Evolutionary conservation across 2,113 vertebrate genomes (phyloP).

Genomic region (Xiphophorus couchianus): DNA sequence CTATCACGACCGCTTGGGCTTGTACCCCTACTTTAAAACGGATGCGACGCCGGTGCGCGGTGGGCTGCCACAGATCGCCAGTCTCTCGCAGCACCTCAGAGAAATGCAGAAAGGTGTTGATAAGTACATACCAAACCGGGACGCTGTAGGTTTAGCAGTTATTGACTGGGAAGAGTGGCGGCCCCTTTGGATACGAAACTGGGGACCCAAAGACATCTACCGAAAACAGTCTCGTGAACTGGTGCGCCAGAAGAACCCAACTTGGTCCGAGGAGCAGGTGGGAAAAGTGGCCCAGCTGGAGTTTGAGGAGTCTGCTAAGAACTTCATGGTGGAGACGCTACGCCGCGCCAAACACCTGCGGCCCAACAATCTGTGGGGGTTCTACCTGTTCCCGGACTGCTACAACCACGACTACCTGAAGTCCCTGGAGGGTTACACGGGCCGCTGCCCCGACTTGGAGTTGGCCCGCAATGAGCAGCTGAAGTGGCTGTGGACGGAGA

Average conservation of each 20-base stretch:
- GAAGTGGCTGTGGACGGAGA: constrained; percentile 92
- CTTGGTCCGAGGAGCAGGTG: constrained; percentile 73
- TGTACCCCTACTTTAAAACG: constrained; percentile 84
- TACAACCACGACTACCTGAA: constrained; percentile 94
- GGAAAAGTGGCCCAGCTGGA: constrained; percentile 86
- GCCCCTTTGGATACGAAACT: constrained; percentile 95
- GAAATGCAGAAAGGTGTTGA: constrained; percentile 75
- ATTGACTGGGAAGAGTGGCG: constrained; percentile 99
- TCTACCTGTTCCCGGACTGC: constrained; percentile 97
- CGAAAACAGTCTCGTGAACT: constrained; percentile 81
- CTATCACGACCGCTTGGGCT: constrained; percentile 89
- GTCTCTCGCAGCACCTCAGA: constrained; percentile 81
- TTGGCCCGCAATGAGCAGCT: constrained; percentile 88
- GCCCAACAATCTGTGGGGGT: constrained; percentile 94
- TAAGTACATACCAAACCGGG: constrained; percentile 84
- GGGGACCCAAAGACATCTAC: constrained; percentile 90
- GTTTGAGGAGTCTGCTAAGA: constrained; percentile 87
- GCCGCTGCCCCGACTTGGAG: constrained; percentile 92
- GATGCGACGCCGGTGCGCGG: constrained; percentile 76
- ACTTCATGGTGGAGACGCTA: constrained; percentile 90
- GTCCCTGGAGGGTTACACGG: constrained; percentile 90
- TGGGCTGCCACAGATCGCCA: constrained; percentile 89
- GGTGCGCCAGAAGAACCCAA: constrained; percentile 79
- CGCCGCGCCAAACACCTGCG: constrained; percentile 84
- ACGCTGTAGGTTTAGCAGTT: constrained; percentile 85